phyloP scores from a whole-genome alignment of 1,140 invertebrate species.

The Cyclargus thomasi region DNA sequence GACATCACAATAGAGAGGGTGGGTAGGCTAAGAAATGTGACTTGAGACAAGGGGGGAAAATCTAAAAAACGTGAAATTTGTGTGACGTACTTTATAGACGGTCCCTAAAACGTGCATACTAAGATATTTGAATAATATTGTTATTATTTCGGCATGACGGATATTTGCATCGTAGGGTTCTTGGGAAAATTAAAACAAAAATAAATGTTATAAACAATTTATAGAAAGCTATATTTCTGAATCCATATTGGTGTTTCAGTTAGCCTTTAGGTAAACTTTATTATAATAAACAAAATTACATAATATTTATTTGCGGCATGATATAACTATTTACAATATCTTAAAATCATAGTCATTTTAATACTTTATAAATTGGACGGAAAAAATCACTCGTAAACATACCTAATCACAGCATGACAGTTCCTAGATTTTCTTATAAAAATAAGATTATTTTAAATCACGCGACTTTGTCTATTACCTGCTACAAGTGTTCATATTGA shows the following conservation, averaged over 20 bases:
- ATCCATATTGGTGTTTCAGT: constrained; percentile 36
- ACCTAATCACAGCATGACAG: not conserved
- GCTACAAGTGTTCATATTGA: no score
- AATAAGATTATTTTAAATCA: not conserved
- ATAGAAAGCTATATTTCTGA: constrained; percentile 46
- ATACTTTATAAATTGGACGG: not conserved
- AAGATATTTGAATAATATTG: no score
- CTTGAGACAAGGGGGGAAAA: no score
- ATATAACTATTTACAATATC: constrained; percentile 1
- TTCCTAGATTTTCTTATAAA: not conserved
- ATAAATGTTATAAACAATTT: constrained; percentile 37
- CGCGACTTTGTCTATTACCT: no score
- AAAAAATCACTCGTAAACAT: not conserved
- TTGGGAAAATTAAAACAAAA: constrained; percentile 18
- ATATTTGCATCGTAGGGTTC: no score
- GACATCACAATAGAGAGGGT: no score
- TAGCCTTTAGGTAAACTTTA: constrained; percentile 17
- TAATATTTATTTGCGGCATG: constrained; percentile 4
- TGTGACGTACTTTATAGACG: no score
- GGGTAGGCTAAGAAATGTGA: no score
- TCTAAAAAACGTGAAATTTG: no score
- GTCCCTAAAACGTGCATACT: no score
- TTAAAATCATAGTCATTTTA: not conserved
- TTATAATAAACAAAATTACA: constrained; percentile 28
- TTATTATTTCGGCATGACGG: no score